Conservation (phyloP, 2,888 invertebrate genomes). For the Apodemia duryi region DNA sequence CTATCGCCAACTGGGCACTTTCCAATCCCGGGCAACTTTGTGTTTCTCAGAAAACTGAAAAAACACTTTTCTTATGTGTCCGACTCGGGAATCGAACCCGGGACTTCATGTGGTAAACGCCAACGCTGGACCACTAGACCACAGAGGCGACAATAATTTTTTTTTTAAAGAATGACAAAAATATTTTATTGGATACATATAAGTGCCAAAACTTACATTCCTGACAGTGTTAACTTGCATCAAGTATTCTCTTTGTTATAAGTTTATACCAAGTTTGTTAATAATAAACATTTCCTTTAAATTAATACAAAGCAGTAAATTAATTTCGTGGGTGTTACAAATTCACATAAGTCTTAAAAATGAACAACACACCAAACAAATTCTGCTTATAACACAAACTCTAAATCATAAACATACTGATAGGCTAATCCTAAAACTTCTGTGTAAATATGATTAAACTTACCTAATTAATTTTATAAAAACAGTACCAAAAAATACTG, state of each 20-base stretch:
- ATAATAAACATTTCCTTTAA: neutral
- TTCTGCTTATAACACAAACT: slow-evolving; percentile 30
- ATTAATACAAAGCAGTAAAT: neutral
- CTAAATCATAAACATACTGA: slow-evolving; percentile 58
- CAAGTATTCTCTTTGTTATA: neutral
- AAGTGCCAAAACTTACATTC: no score
- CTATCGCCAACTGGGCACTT: no score
- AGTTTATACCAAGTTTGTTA: slow-evolving; percentile 8
- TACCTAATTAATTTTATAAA: slow-evolving; percentile 51
- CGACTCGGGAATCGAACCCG: no score
- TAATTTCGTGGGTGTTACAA: neutral
- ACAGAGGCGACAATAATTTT: no score
- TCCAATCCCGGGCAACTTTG: no score
- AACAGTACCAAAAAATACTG: slow-evolving; percentile 72
- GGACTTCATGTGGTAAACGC: no score
- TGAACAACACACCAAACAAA: neutral
- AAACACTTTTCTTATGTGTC: no score
- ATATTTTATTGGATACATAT: no score
- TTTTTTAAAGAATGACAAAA: no score
- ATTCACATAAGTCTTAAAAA: neutral
- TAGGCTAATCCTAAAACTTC: slow-evolving; percentile 59
- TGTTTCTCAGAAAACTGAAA: no score
- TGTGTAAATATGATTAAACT: slow-evolving; percentile 68
- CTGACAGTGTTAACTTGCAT: no score
- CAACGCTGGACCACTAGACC: no score